phyloP scores from a whole-genome alignment of 2,113 vertebrate species.

The Chinchilla lanigera region DNA sequence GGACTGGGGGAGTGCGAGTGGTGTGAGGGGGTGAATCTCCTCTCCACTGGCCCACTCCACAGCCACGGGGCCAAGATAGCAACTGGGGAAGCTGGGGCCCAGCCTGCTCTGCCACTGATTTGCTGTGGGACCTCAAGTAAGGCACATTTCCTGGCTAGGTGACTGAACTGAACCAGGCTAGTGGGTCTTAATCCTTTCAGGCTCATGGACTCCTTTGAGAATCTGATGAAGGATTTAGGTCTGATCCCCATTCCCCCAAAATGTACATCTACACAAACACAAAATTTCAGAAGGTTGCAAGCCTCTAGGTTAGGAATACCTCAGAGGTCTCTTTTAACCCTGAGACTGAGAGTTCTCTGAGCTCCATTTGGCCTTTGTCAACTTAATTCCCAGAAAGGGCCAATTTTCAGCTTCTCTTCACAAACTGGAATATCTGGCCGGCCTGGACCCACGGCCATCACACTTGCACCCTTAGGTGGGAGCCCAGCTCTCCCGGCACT shows the following conservation, averaged over 20 bases:
- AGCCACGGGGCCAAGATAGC: not conserved
- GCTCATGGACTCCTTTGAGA: not conserved
- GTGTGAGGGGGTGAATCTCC: not conserved
- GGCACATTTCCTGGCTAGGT: not conserved
- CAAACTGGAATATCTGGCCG: not conserved
- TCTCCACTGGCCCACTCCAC: not conserved
- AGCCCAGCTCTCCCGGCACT: not conserved
- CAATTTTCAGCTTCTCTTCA: not conserved
- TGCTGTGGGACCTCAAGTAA: not conserved
- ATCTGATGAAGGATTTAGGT: not conserved
- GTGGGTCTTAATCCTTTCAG: not conserved
- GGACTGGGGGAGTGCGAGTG: not conserved
- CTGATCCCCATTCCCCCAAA: not conserved
- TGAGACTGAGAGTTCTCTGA: not conserved
- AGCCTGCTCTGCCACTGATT: not conserved
- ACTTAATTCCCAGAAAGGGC: not conserved
- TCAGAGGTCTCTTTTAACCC: not conserved
- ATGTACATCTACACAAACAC: not conserved
- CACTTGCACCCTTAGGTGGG: too few species aligned
- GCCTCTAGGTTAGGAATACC: not conserved
- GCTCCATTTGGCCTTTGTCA: not conserved
- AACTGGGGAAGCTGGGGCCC: not conserved
- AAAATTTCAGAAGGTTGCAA: not conserved
- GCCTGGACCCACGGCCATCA: accelerated
- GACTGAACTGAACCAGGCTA: not conserved